Conservation (phyloP, 2,888 invertebrate species). For the Coelopa pilipes region DNA sequence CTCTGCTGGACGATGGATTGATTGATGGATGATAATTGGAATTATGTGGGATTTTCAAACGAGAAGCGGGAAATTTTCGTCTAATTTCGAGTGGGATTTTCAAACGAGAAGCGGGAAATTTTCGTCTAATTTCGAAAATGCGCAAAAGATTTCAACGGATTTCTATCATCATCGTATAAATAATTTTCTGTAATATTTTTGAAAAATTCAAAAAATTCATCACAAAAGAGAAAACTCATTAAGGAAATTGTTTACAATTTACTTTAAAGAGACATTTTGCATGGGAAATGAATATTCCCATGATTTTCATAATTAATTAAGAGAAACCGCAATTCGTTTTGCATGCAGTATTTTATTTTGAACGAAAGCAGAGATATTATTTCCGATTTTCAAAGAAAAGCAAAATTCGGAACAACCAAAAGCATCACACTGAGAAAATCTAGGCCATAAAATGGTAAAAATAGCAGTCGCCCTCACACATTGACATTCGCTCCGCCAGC, state of each 20-base stretch:
- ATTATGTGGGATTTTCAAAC: too few species aligned
- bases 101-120: too few species aligned
- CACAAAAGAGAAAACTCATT: not conserved
- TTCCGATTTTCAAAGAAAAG: constrained; percentile 9
- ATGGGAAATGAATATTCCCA: constrained; percentile 1
- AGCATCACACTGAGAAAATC: constrained; percentile 4
- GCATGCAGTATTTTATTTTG: not conserved
- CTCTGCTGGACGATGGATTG: too few species aligned
- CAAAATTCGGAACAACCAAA: too few species aligned
- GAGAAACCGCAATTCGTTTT: not conserved
- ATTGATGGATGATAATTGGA: too few species aligned
- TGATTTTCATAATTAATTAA: constrained; percentile 11
- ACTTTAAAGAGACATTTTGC: not conserved
- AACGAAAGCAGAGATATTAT: constrained; percentile 11
- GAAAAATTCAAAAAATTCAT: too few species aligned
- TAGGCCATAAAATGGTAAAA: constrained; percentile 34
- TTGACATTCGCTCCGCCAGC: not conserved
- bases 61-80: too few species aligned
- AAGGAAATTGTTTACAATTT: not conserved
- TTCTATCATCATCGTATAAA: too few species aligned
- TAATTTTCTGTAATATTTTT: too few species aligned
- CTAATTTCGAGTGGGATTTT: too few species aligned
- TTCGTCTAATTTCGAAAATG: too few species aligned
- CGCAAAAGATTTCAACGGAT: too few species aligned
- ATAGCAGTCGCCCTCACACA: constrained; percentile 17